Evolutionary conservation across 2,888 invertebrate species (phyloP), one percentile per base, ranked within the genome.

Genomic region (Gerris lacustris): DNA sequence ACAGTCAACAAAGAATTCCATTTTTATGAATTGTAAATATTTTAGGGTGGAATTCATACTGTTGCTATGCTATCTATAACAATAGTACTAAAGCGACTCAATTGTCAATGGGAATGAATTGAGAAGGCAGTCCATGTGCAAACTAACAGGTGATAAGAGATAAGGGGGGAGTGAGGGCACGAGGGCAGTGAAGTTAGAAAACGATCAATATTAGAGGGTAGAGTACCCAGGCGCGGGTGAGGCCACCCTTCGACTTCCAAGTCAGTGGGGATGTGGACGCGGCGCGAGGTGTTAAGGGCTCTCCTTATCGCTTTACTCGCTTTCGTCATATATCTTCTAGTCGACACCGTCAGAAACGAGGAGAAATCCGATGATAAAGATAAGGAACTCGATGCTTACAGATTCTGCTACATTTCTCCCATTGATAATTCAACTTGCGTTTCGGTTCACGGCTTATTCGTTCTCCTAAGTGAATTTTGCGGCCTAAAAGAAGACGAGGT

Each of bases 181-280:
- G 15, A 55, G 55, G 55, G 55, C 55, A 55, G 55, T 55, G 55
- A 55, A 55, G 55, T 15, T 11, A 11, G 55, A 15, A 55, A 15
- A 11, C 55, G 55, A 55, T 55, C 55, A 55, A 55, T 55, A 55
- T 55, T 55, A 55, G 55, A 55, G 55, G 55, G 55, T 11, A 11
- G 55, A 11, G 55, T 55, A 55, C 15, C 15, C 55, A 55, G 55
- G 15, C 11, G 31, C 31, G 31, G 31, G 31, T 31, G 31, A 31
- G 31, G 31, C 31, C 31, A 31, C 31, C 31, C 31, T 31, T 31
- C 31, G 31, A 31, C 62, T 62, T 62, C 11, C 15, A 31, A 18
- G 15, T 64, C 64, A 64, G 64, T 64, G 18, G 64, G 7, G 18
- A 64, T 64, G 64, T n/a, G 9, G 64, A 64, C 17, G 7, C 64